phyloP scores from a whole-genome alignment of 2,888 invertebrate genomes.

The Villa cingulata region DNA sequence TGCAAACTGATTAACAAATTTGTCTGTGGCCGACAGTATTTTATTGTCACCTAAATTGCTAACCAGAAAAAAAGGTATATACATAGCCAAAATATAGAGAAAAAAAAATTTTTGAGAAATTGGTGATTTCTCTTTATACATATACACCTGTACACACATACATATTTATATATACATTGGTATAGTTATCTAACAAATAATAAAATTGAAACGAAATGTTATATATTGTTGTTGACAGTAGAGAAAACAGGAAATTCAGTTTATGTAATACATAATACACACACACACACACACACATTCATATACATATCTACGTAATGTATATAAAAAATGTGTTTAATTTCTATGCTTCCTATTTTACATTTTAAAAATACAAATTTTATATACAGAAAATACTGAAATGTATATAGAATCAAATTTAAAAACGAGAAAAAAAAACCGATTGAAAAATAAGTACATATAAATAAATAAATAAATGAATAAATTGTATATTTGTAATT shows the following conservation, averaged over 20 bases:
- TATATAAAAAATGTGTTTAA: no score
- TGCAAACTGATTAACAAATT: slow-evolving; percentile 11
- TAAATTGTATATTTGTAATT: neutral
- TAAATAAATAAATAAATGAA: neutral
- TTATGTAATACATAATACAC: no score
- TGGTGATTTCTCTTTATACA: no score
- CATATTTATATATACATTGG: neutral
- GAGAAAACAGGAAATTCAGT: neutral
- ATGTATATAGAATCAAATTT: no score
- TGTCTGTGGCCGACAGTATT: slow-evolving; percentile 13
- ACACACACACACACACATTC: no score
- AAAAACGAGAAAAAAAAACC: neutral
- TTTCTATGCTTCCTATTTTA: no score
- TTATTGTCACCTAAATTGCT: slow-evolving; percentile 10
- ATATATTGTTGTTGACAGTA: neutral
- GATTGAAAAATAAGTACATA: no score
- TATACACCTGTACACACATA: neutral
- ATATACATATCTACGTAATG: no score
- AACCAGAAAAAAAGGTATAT: slow-evolving; percentile 1
- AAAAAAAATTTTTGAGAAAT: no score
- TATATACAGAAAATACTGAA: no score
- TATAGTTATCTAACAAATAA: neutral
- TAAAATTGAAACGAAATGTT: neutral
- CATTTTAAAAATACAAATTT: no score
- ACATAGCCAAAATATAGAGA: no score